Conservation (phyloP, 2,888 invertebrate species). For the Tetragonula carbonaria region DNA sequence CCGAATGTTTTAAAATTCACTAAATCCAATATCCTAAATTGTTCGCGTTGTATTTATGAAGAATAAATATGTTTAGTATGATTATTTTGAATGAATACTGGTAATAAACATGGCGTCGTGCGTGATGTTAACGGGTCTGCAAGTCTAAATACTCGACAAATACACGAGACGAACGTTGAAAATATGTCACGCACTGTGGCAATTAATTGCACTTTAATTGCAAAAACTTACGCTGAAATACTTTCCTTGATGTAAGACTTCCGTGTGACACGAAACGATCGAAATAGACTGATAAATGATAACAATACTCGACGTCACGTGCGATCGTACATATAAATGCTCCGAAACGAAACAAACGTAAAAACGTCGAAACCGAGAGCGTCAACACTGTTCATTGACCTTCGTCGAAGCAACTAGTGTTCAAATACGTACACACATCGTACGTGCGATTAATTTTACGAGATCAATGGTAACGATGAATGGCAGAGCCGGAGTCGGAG, state of each 20-base stretch:
- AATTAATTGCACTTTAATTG: background rate
- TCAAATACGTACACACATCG: constrained; percentile 24
- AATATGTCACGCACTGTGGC: background rate
- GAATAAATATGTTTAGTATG: too few species aligned
- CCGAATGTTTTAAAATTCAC: too few species aligned
- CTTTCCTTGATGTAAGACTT: background rate
- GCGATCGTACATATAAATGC: background rate
- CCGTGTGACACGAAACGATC: background rate
- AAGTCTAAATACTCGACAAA: background rate
- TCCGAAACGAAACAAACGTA: background rate
- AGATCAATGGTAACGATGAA: constrained; percentile 13
- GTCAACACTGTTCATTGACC: constrained; percentile 52
- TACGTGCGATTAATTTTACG: constrained; percentile 25
- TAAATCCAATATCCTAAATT: too few species aligned
- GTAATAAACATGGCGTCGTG: too few species aligned
- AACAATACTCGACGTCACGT: background rate
- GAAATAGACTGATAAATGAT: background rate
- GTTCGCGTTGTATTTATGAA: too few species aligned
- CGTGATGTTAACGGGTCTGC: too few species aligned
- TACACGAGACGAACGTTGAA: background rate
- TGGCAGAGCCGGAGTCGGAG: background rate
- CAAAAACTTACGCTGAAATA: background rate
- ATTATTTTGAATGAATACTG: too few species aligned
- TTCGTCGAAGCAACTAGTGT: constrained; percentile 60
- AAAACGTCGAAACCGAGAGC: constrained; percentile 38